These are phyloP conservation scores for Belonocnema kinseyi DNA, from an alignment of 1,140 invertebrate genomes.

Conservation along the genomic window DNA sequence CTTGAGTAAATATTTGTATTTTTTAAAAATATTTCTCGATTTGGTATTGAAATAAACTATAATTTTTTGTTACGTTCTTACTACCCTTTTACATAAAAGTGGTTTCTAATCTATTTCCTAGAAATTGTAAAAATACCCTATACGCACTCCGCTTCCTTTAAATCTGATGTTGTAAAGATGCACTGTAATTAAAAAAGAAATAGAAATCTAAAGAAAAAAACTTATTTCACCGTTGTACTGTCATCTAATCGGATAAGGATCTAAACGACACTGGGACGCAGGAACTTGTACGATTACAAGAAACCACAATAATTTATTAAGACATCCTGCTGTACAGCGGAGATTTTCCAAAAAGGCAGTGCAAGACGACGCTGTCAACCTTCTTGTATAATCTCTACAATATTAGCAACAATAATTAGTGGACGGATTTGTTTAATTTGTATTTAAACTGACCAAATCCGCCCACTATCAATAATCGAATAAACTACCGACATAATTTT, in stretches of 20 bases:
- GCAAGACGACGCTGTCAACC: slow-evolving; percentile 60
- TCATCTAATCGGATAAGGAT: slow-evolving; percentile 66
- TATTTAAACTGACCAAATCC: neutral
- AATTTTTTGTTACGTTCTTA: too few species aligned
- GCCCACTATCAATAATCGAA: neutral
- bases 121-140: too few species aligned
- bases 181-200: too few species aligned
- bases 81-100: too few species aligned
- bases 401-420: slow-evolving; percentile 1
- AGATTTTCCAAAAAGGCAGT: slow-evolving; percentile 67
- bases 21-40: too few species aligned
- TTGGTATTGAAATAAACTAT: too few species aligned
- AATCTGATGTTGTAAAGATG: too few species aligned
- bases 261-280: slow-evolving; percentile 73
- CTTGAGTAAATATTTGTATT: too few species aligned
- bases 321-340: slow-evolving; percentile 75
- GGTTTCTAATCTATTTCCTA: too few species aligned
- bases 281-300: slow-evolving; percentile 75
- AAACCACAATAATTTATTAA: slow-evolving; percentile 75
- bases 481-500: neutral
- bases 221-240: too few species aligned
- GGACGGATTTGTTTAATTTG: neutral
- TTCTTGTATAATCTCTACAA: neutral
- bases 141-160: too few species aligned
- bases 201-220: too few species aligned